phyloP scores from a whole-genome alignment of 2,888 invertebrate species.

The Gymnoscelis rufifasciata region DNA sequence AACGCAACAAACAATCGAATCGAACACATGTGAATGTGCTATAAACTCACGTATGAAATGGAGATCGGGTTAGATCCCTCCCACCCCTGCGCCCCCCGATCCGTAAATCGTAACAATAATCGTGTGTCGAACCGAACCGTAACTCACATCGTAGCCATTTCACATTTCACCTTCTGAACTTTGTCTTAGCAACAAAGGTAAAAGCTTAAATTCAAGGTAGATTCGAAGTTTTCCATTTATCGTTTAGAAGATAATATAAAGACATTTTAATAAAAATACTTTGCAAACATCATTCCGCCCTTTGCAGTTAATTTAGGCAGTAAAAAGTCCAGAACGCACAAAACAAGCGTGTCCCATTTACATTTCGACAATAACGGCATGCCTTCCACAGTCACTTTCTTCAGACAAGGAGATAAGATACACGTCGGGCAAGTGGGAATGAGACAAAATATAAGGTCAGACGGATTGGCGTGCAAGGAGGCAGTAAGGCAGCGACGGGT shows the following conservation, averaged over 20 bases:
- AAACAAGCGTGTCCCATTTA: slow-evolving; percentile 41
- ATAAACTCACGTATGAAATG: background rate
- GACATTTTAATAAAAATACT: slow-evolving; percentile 11
- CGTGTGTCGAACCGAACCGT: background rate
- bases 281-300: slow-evolving; percentile 16
- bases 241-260: background rate
- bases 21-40: background rate
- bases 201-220: background rate
- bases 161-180: no score
- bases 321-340: slow-evolving; percentile 29
- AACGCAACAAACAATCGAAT: background rate
- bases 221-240: background rate
- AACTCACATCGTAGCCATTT: no score
- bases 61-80: background rate
- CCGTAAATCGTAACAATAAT: background rate
- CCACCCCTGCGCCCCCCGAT: background rate
- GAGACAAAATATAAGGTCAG: slow-evolving; percentile 33
- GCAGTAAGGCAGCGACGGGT: slow-evolving; percentile 35
- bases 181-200: background rate
- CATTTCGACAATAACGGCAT: slow-evolving; percentile 42
- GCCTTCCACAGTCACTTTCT: slow-evolving; percentile 38
- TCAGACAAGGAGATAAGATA: slow-evolving; percentile 28
- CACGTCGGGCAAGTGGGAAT: slow-evolving; percentile 12
- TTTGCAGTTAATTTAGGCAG: slow-evolving; percentile 13
- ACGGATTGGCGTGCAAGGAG: slow-evolving; percentile 40